Evolutionary conservation across 53 echinoderm and acorn worm genomes (phyloP).

Genomic region (Henricia sp.): DNA sequence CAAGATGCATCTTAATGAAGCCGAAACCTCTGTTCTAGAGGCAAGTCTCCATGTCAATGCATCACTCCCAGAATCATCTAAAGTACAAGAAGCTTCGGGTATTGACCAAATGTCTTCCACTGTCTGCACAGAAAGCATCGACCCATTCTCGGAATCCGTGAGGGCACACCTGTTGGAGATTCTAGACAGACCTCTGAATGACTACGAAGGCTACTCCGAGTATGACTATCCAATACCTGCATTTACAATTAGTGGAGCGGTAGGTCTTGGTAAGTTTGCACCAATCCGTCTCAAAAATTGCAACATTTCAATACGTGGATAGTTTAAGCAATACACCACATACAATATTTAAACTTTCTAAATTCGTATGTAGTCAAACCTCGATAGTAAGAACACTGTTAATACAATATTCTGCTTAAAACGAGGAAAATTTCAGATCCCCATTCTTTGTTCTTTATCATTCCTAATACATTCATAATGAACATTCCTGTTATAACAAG

Average conservation of each 20-base stretch:
- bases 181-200: slow-evolving; percentile 57
- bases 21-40: neutral
- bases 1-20: slow-evolving; percentile 16
- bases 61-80: slow-evolving; percentile 25
- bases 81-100: slow-evolving; percentile 13
- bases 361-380: no score
- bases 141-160: slow-evolving; percentile 76
- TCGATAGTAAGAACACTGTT: no score
- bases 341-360: no score
- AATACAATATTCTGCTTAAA: no score
- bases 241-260: slow-evolving; percentile 61
- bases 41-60: slow-evolving; percentile 1
- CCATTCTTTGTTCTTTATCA: no score
- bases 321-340: no score
- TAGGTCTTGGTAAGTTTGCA: slow-evolving; percentile 72
- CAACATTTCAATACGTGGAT: no score
- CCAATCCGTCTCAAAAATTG: no score
- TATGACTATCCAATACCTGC: slow-evolving; percentile 60
- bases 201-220: slow-evolving; percentile 67
- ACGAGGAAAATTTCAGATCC: no score
- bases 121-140: neutral
- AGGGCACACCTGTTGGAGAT: slow-evolving; percentile 60
- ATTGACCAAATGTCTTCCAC: neutral
- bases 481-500: no score
- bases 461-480: no score